Conservation (phyloP, 2,888 invertebrate genomes). For the Standfussiana lucernea region DNA sequence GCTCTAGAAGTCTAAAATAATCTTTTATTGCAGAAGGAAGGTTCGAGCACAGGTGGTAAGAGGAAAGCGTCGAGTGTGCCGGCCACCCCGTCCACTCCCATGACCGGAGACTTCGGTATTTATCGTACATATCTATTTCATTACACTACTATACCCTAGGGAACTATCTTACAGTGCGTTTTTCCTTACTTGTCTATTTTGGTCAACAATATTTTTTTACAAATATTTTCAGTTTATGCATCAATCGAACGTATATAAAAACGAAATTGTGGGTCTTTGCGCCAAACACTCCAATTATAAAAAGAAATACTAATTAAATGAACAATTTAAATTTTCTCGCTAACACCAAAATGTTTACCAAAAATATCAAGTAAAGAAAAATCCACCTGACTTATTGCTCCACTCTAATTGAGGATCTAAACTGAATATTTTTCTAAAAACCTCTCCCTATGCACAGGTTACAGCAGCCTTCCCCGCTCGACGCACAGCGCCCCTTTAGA, state of each 20-base stretch:
- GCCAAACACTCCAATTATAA: background rate
- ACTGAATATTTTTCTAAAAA: background rate
- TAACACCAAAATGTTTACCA: background rate
- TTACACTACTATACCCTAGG: slow-evolving; percentile 46
- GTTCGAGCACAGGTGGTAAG: slow-evolving; percentile 88
- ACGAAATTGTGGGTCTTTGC: background rate
- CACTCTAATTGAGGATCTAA: slow-evolving; percentile 27
- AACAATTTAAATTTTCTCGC: background rate
- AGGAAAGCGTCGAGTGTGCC: slow-evolving; percentile 97
- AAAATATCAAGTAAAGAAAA: slow-evolving; percentile 13
- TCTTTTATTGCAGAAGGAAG: slow-evolving; percentile 66
- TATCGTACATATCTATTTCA: slow-evolving; percentile 64
- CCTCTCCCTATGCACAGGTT: slow-evolving; percentile 89
- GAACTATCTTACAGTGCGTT: slow-evolving; percentile 10
- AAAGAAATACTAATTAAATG: background rate
- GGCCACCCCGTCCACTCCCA: slow-evolving; percentile 96
- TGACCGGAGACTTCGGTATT: slow-evolving; percentile 93
- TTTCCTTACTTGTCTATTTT: slow-evolving; percentile 17
- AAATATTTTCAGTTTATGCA: background rate
- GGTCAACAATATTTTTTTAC: background rate
- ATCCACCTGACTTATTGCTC: slow-evolving; percentile 17
- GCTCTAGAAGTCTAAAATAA: background rate
- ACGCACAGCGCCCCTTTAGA: slow-evolving; percentile 94
- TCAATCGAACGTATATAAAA: background rate
- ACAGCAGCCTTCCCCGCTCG: slow-evolving; percentile 96